Evolutionary conservation across 2,888 invertebrate genomes (phyloP).

Genomic region (Drosophila neotestacea): DNA sequence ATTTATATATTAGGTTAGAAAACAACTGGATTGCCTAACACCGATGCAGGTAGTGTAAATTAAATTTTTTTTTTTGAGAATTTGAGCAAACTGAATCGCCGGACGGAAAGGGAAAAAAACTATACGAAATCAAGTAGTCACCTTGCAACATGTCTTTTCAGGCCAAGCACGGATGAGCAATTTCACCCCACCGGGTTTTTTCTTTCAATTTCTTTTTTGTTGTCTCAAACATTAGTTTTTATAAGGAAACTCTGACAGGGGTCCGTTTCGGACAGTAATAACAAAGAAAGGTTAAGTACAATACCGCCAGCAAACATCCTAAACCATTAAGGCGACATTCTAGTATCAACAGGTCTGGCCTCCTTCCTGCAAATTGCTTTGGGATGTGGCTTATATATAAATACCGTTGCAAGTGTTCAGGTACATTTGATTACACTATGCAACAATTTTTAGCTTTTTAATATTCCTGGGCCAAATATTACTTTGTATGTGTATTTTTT

Average conservation of each 20-base stretch:
- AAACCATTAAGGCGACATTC: conserved; percentile 30
- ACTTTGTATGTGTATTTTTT: no score
- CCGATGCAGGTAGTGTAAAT: conserved; percentile 43
- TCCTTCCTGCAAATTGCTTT: neutral
- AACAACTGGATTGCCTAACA: conserved; percentile 8
- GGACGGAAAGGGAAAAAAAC: conserved; percentile 5
- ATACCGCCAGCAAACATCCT: conserved; percentile 56
- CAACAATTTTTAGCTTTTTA: no score
- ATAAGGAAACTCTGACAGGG: conserved; percentile 14
- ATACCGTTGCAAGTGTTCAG: neutral
- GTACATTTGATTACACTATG: neutral
- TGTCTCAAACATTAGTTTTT: conserved; percentile 38
- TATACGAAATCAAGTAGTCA: conserved; percentile 12
- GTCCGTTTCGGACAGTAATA: conserved; percentile 31
- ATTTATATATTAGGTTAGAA: conserved; percentile 36
- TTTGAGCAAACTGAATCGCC: conserved; percentile 11
- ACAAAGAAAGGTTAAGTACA: conserved; percentile 60
- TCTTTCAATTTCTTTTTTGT: conserved; percentile 19
- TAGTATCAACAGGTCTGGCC: conserved; percentile 12
- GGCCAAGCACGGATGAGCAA: conserved; percentile 18
- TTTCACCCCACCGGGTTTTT: conserved; percentile 18
- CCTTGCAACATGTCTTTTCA: conserved; percentile 16
- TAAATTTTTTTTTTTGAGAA: conserved; percentile 45
- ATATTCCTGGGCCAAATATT: no score
- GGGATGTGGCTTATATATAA: neutral